Percentiles rank a stretch among this genome's conserved stretches.
Evolutionary conservation across 2,797 vertebrate species (phyloP).

Genomic region (Gymnothorax reevesii): DNA sequence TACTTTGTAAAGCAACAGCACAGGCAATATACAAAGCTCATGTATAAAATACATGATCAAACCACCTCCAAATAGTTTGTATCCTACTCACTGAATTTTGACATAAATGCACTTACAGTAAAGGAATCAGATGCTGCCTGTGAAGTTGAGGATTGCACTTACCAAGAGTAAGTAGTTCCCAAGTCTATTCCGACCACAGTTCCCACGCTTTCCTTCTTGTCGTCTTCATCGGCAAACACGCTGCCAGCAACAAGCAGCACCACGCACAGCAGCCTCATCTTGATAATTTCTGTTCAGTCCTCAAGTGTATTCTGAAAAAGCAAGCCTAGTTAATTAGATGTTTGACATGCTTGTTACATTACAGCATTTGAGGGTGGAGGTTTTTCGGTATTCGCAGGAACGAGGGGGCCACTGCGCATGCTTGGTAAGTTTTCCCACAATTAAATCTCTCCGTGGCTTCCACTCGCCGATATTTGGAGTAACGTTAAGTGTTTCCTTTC

Average conservation of each 20-base stretch:
- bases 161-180: conserved; percentile 81
- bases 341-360: background rate
- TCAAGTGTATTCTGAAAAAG: background rate
- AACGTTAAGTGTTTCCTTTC: too few species aligned
- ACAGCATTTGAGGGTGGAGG: background rate
- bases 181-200: conserved; percentile 70
- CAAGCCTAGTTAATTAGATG: background rate
- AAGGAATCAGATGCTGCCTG: background rate
- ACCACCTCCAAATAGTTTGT: too few species aligned
- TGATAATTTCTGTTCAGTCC: background rate
- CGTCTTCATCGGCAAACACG: conserved; percentile 28
- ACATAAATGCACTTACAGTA: background rate
- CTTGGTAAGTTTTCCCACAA: too few species aligned
- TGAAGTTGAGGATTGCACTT: conserved; percentile 8
- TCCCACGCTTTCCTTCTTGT: conserved; percentile 33
- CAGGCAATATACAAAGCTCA: too few species aligned
- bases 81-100: too few species aligned
- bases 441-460: too few species aligned
- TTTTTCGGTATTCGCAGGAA: too few species aligned
- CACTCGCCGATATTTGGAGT: too few species aligned
- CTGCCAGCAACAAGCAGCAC: conserved; percentile 4
- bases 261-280: conserved; percentile 21
- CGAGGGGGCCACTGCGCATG: too few species aligned
- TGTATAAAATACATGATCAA: too few species aligned
- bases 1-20: too few species aligned